Evolutionary conservation across 2,113 vertebrate species (phyloP).

Genomic region (Hydrochoerus hydrochaeris): DNA sequence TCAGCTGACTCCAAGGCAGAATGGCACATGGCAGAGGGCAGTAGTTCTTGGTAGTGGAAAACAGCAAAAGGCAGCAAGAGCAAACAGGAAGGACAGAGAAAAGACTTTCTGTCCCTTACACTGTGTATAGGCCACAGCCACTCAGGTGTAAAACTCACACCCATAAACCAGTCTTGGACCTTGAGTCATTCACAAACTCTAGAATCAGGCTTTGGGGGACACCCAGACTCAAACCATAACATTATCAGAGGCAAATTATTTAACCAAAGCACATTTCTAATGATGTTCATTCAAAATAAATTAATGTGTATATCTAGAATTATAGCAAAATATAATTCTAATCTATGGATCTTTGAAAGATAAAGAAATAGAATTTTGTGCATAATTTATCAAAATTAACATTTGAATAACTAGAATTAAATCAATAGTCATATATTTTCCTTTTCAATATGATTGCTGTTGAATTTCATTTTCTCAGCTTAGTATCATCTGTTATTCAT

Average conservation of each 20-base stretch:
- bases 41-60: no score
- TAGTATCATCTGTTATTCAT: constrained; percentile 36
- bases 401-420: constrained; percentile 37
- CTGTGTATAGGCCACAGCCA: no score
- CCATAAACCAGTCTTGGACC: no score
- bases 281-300: constrained; percentile 34
- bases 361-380: background rate
- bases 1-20: no score
- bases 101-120: no score
- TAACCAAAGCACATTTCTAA: constrained; percentile 53
- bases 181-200: no score
- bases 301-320: constrained; percentile 20
- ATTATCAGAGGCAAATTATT: constrained; percentile 51
- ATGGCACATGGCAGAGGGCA: no score
- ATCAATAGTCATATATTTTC: constrained; percentile 35
- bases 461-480: constrained; percentile 47
- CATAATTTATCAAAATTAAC: background rate
- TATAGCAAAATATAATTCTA: background rate
- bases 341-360: background rate
- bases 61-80: no score
- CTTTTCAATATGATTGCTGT: constrained; percentile 49
- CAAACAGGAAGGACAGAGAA: no score
- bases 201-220: no score
- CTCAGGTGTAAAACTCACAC: no score
- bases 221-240: no score